Conservation (phyloP, 2,797 vertebrate species). For the Rhabdophis nuchalis region DNA sequence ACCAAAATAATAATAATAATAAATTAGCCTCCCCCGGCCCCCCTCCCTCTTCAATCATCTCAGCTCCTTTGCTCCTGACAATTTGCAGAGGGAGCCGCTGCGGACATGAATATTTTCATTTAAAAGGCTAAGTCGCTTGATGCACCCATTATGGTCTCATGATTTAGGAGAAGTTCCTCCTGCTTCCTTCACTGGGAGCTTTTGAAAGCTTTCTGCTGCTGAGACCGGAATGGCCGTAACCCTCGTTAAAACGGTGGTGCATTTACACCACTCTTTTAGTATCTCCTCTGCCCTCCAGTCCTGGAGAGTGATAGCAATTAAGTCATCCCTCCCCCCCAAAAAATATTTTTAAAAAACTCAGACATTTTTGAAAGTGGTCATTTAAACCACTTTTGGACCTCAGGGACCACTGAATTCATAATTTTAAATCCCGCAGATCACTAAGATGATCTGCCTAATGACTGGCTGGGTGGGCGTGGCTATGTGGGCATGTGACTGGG, state of each 20-base stretch:
- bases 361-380: not conserved
- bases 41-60: slow-evolving; percentile 42
- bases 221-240: not conserved
- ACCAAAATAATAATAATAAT: slow-evolving; percentile 30
- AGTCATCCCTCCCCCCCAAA: not conserved
- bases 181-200: not conserved
- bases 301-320: not conserved
- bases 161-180: not conserved
- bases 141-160: not conserved
- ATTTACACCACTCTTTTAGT: not conserved
- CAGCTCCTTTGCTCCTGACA: slow-evolving; percentile 62
- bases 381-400: no score
- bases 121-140: not conserved
- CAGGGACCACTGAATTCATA: no score
- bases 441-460: no score
- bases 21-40: not conserved
- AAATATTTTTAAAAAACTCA: not conserved
- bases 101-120: not conserved
- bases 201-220: not conserved
- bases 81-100: slow-evolving; percentile 55
- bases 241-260: not conserved
- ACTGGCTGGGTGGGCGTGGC: no score
- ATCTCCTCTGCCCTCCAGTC: not conserved
- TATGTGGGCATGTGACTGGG: no score
- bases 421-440: no score